phyloP scores from a whole-genome alignment of 1,140 invertebrate genomes.

The Drosophila ambigua region DNA sequence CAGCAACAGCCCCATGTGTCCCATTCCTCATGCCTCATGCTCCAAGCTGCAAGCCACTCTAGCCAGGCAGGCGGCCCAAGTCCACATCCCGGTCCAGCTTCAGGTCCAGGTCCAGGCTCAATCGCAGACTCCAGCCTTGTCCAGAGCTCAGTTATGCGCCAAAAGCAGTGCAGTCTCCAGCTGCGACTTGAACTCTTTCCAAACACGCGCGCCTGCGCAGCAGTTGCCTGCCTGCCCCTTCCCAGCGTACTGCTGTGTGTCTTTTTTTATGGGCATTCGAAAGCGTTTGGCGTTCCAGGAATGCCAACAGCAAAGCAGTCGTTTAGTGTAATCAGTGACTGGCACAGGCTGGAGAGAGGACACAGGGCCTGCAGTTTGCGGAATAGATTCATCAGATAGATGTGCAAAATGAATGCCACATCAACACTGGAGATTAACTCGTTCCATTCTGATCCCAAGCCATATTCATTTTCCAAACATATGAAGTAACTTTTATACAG shows the following conservation, averaged over 20 bases:
- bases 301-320: conserved; percentile 54
- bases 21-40: not conserved
- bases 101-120: conserved; percentile 22
- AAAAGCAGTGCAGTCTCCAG: conserved; percentile 81
- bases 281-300: conserved; percentile 55
- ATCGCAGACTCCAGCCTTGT: conserved; percentile 46
- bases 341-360: conserved; percentile 22
- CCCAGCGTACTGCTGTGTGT: conserved; percentile 3
- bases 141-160: conserved; percentile 68
- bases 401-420: conserved; percentile 35
- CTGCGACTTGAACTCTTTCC: conserved; percentile 78
- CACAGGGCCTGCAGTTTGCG: conserved; percentile 6
- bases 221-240: conserved; percentile 10
- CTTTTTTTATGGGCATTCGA: conserved; percentile 56
- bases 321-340: conserved; percentile 71
- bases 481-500: no score
- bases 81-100: not conserved
- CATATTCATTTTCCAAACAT: no score
- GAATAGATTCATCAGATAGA: conserved; percentile 31
- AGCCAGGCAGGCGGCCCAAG: no score
- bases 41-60: not conserved
- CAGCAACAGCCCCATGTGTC: conserved; percentile 7
- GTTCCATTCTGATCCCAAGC: conserved; percentile 1
- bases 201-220: conserved; percentile 67
- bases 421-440: conserved; percentile 34